These are phyloP conservation scores for Acanthiza pusilla DNA, from an alignment of 2,797 vertebrate species.

Conservation along the genomic window DNA sequence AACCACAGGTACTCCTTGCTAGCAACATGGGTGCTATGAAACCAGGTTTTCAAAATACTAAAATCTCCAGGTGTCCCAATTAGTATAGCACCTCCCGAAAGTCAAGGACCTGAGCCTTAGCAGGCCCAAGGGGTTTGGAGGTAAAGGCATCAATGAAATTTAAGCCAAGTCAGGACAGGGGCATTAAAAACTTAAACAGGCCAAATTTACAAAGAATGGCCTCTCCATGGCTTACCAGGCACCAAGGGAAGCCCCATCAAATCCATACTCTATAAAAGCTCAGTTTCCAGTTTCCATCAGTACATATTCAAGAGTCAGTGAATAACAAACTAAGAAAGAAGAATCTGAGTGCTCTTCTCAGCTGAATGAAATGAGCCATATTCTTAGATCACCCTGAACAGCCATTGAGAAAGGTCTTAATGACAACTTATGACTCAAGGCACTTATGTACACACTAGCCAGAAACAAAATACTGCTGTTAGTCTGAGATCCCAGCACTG, in stretches of 20 bases:
- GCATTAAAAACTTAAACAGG: background rate
- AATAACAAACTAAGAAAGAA: background rate
- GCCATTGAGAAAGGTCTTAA: background rate
- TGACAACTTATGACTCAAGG: rapidly evolving
- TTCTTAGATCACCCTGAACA: background rate
- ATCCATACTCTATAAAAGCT: background rate
- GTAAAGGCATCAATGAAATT: background rate
- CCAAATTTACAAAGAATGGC: rapidly evolving
- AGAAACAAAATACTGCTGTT: background rate
- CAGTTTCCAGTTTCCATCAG: background rate
- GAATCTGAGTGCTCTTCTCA: background rate
- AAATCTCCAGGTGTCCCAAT: rapidly evolving
- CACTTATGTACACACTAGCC: rapidly evolving
- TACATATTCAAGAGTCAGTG: background rate
- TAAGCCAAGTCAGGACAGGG: background rate
- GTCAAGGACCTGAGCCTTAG: background rate
- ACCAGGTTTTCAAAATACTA: background rate
- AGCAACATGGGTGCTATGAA: background rate
- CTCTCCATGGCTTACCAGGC: background rate
- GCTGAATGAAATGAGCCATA: background rate
- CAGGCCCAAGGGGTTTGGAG: background rate
- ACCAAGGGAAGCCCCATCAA: background rate
- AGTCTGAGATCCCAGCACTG: background rate
- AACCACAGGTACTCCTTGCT: background rate
- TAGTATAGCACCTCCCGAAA: background rate